Conservation (phyloP, 2,888 invertebrate species). For the Amphipyra berbera region DNA sequence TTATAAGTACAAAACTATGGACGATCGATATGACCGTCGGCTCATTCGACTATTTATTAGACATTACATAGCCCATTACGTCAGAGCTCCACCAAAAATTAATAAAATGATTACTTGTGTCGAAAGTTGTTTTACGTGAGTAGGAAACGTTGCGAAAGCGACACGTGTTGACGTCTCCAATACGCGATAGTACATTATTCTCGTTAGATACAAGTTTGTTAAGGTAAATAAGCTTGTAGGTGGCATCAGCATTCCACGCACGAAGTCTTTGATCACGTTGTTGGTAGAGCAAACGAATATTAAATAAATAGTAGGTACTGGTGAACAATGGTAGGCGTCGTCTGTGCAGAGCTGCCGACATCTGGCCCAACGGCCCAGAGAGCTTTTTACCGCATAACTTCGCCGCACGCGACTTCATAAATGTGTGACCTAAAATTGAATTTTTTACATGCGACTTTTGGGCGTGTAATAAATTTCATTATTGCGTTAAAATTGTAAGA, state of each 20-base stretch:
- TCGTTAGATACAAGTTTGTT: conserved; percentile 16
- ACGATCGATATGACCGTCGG: conserved; percentile 74
- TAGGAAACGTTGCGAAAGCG: conserved; percentile 59
- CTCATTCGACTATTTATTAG: conserved; percentile 67
- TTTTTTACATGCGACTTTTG: conserved; percentile 48
- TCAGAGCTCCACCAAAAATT: conserved; percentile 70
- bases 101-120: conserved; percentile 64
- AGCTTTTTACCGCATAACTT: conserved; percentile 66
- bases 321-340: conserved; percentile 64
- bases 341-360: conserved; percentile 60
- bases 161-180: conserved; percentile 20
- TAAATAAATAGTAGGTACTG: conserved; percentile 59
- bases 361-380: conserved; percentile 64
- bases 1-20: conserved; percentile 66
- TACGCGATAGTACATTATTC: conserved; percentile 17
- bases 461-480: conserved; percentile 34
- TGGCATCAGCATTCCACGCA: conserved; percentile 64
- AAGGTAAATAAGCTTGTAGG: conserved; percentile 52
- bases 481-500: too few relatives aligned
- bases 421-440: conserved; percentile 62
- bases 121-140: conserved; percentile 69
- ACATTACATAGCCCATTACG: conserved; percentile 75
- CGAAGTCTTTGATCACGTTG: conserved; percentile 60
- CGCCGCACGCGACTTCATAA: conserved; percentile 66
- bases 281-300: conserved; percentile 59